These are phyloP conservation scores for Drosophila truncata DNA, from an alignment of 1,140 invertebrate genomes.

Conservation along the genomic window DNA sequence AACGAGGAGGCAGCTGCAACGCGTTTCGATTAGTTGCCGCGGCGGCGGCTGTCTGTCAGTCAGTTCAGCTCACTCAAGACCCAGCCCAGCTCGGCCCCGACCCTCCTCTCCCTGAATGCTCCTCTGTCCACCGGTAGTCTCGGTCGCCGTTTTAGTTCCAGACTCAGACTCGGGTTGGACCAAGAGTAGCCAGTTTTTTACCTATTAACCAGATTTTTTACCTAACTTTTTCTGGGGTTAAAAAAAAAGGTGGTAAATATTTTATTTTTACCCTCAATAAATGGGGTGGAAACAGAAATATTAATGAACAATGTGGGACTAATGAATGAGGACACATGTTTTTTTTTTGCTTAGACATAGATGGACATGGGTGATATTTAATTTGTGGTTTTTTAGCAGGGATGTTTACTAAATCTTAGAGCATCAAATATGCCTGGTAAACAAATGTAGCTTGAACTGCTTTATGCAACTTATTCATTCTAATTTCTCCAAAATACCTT, in stretches of 20 bases:
- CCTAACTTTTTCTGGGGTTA: not conserved
- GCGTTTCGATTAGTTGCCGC: constrained; percentile 80
- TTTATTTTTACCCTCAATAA: not conserved
- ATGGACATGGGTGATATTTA: not conserved
- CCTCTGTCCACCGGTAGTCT: constrained; percentile 15
- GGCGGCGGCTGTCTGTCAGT: constrained; percentile 57
- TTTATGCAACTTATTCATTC: not conserved
- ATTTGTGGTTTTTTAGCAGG: not conserved
- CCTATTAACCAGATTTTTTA: constrained; percentile 19
- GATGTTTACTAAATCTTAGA: no score
- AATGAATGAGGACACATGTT: constrained; percentile 8
- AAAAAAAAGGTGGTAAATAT: not conserved
- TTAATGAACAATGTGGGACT: not conserved
- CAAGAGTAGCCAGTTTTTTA: constrained; percentile 5
- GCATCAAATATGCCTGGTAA: no score
- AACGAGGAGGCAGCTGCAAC: constrained; percentile 74
- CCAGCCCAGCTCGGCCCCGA: constrained; percentile 15
- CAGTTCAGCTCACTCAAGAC: constrained; percentile 53
- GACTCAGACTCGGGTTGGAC: constrained; percentile 12
- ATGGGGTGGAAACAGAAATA: not conserved
- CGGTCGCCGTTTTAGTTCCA: constrained; percentile 29
- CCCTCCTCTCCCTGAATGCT: constrained; percentile 10
- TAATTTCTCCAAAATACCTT: no score
- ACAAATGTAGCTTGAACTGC: not conserved
- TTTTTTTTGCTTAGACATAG: not conserved